Percentiles rank a stretch among this genome's conserved stretches.
These are phyloP conservation scores for Spodoptera litura DNA, from an alignment of 1,140 invertebrate species.

Conservation along the genomic window DNA sequence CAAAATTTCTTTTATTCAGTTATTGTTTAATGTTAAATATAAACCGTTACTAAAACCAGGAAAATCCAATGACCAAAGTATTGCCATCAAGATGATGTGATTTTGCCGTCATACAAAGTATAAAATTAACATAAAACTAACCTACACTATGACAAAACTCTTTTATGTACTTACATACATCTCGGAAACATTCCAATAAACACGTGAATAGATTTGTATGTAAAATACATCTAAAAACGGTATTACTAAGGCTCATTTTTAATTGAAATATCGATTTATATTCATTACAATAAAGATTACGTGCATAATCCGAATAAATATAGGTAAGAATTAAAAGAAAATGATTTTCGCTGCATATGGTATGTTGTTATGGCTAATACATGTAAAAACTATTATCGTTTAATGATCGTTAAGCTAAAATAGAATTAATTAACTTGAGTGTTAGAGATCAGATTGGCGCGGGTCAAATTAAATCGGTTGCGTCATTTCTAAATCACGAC, in stretches of 20 bases:
- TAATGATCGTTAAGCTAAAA: slow-evolving; percentile 14
- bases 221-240: slow-evolving; percentile 1
- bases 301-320: not conserved
- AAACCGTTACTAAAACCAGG: no score
- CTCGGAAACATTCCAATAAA: slow-evolving; percentile 2
- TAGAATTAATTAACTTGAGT: slow-evolving; percentile 17
- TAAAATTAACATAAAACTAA: no score
- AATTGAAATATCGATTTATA: slow-evolving; percentile 18
- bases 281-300: not conserved
- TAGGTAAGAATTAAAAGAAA: not conserved
- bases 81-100: no score
- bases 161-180: no score
- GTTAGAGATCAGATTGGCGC: not conserved
- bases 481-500: slow-evolving; percentile 4
- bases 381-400: not conserved
- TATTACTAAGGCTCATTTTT: not conserved
- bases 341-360: not conserved
- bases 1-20: no score
- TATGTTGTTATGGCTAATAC: not conserved
- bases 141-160: no score
- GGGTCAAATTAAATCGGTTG: slow-evolving; percentile 10
- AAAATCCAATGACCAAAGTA: no score
- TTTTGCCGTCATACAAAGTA: no score
- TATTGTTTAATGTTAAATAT: no score
- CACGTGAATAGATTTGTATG: not conserved